phyloP scores from a whole-genome alignment of 2,797 vertebrate species.

The Mormyrus proboscirostris region DNA sequence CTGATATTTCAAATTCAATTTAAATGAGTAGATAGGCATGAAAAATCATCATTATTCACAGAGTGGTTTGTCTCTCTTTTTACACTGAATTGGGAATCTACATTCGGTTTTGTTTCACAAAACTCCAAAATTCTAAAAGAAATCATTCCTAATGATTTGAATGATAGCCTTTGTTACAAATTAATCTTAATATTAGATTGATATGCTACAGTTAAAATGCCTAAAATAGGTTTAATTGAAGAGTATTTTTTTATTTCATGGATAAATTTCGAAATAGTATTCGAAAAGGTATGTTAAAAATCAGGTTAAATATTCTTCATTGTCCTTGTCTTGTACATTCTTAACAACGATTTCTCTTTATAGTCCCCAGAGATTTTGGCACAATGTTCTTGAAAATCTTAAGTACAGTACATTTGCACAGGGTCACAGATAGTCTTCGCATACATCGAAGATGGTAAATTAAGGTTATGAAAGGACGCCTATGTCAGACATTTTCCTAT shows the following conservation, averaged over 20 bases:
- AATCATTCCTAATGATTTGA: not conserved
- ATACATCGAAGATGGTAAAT: not conserved
- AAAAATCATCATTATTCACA: not conserved
- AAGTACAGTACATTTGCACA: not conserved
- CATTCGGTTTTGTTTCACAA: not conserved
- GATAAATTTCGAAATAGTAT: not conserved
- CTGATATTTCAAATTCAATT: not conserved
- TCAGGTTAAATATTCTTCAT: not conserved
- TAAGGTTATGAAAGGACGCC: not conserved
- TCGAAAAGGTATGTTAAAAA: not conserved
- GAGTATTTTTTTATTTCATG: not conserved
- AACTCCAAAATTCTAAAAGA: not conserved
- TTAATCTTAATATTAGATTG: not conserved
- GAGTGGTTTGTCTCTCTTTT: not conserved
- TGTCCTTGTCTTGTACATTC: not conserved
- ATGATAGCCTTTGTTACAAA: not conserved
- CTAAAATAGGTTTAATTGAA: not conserved
- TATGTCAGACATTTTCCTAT: not conserved
- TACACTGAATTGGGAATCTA: not conserved
- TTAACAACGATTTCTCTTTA: not conserved
- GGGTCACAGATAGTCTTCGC: not conserved
- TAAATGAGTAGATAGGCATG: not conserved
- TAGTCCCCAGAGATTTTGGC: not conserved
- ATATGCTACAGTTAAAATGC: not conserved
- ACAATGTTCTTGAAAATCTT: conserved; percentile 1